Percentiles rank a stretch among this genome's conserved stretches.
Evolutionary conservation across 1,140 invertebrate genomes (phyloP).

Genomic region (Drosophila obscura): DNA sequence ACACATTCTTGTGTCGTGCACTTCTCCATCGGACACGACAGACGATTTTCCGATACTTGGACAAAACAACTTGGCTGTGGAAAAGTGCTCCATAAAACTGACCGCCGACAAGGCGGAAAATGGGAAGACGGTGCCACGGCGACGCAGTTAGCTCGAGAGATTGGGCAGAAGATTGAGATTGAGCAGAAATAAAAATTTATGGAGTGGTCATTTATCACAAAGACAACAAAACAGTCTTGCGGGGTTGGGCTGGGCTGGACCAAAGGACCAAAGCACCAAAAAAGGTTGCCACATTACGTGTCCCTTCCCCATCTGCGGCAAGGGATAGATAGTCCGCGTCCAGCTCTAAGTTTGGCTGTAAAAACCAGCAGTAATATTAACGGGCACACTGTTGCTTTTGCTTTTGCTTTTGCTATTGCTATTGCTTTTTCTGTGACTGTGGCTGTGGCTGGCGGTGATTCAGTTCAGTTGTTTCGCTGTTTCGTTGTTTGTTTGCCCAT

Average conservation of each 20-base stretch:
- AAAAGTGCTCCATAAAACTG: slow-evolving; percentile 59
- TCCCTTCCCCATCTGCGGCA: neutral
- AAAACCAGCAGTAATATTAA: slow-evolving; percentile 69
- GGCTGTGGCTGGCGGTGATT: too few relatives aligned
- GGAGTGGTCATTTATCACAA: slow-evolving; percentile 76
- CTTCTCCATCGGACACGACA: slow-evolving; percentile 28
- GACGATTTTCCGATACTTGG: slow-evolving; percentile 56
- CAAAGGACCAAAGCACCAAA: neutral
- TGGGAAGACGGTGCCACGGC: slow-evolving; percentile 8
- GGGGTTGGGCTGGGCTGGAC: slow-evolving; percentile 3
- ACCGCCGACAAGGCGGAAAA: slow-evolving; percentile 20
- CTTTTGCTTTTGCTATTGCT: slow-evolving; percentile 19
- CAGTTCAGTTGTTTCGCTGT: slow-evolving; percentile 48
- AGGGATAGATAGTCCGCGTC: slow-evolving; percentile 15
- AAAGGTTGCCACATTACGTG: slow-evolving; percentile 11
- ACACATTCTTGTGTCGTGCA: too few relatives aligned
- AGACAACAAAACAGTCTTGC: slow-evolving; percentile 19
- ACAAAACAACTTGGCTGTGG: slow-evolving; percentile 31
- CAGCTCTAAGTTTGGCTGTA: slow-evolving; percentile 60
- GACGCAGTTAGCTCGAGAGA: slow-evolving; percentile 30
- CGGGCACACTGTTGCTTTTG: slow-evolving; percentile 51
- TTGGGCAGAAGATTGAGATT: slow-evolving; percentile 69
- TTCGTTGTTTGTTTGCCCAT: slow-evolving; percentile 37
- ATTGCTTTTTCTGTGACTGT: slow-evolving; percentile 8
- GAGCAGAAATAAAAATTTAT: slow-evolving; percentile 78